These are phyloP conservation scores for Poeciliopsis paucimaculata DNA, from an alignment of 2,797 vertebrate species.

Conservation along the genomic window DNA sequence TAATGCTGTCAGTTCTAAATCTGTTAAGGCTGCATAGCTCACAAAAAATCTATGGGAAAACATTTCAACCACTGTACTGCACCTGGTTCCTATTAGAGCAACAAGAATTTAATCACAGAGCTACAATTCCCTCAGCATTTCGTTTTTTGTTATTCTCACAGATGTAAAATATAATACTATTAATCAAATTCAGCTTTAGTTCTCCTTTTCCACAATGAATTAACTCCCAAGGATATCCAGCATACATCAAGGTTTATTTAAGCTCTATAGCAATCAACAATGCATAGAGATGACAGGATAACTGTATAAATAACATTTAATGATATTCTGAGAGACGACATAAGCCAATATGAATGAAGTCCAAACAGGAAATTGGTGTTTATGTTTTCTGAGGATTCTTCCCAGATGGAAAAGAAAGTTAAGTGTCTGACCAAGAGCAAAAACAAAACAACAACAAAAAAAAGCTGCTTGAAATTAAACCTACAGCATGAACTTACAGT, in stretches of 20 bases:
- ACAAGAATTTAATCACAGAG: conserved; percentile 68
- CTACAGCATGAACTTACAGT: conserved; percentile 8
- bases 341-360: conserved; percentile 39
- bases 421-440: conserved; percentile 29
- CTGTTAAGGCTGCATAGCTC: conserved; percentile 64
- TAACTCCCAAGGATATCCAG: conserved; percentile 32
- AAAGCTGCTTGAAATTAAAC: conserved; percentile 44
- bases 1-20: conserved; percentile 78
- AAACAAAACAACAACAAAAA: conserved; percentile 8
- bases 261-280: conserved; percentile 25
- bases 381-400: conserved; percentile 49
- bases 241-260: conserved; percentile 30
- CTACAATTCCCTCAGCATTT: conserved; percentile 46
- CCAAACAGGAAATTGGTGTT: conserved; percentile 67
- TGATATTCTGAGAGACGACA: conserved; percentile 24
- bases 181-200: conserved; percentile 31
- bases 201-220: conserved; percentile 8
- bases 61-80: conserved; percentile 70
- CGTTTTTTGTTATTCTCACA: conserved; percentile 31
- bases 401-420: conserved; percentile 33
- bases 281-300: conserved; percentile 28
- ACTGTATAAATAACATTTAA: conserved; percentile 20
- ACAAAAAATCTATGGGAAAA: conserved; percentile 80
- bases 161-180: conserved; percentile 45
- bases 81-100: conserved; percentile 80